These are phyloP conservation scores for Todiramphus saurophagus DNA, from an alignment of 2,113 vertebrate genomes.

Conservation along the genomic window DNA sequence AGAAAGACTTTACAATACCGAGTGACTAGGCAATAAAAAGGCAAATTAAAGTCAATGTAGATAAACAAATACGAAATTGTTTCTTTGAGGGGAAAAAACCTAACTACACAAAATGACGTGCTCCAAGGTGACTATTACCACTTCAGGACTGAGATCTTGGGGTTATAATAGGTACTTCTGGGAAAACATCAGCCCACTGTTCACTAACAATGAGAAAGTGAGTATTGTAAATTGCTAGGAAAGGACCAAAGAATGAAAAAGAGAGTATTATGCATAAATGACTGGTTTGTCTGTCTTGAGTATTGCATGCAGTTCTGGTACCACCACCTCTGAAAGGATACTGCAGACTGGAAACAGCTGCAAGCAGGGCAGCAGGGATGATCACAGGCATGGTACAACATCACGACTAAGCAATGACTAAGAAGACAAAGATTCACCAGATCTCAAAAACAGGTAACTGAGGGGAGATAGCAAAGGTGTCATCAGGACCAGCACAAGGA, in stretches of 20 bases:
- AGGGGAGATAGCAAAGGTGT: not conserved
- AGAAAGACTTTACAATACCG: not conserved
- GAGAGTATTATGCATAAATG: not conserved
- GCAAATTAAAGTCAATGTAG: not conserved
- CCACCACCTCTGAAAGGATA: not conserved
- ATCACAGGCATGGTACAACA: not conserved
- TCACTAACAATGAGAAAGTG: not conserved
- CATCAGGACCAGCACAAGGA: not conserved
- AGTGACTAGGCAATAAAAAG: constrained; percentile 1
- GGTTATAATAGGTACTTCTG: not conserved
- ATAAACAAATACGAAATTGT: not conserved
- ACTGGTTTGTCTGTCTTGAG: not conserved
- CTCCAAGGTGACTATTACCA: not conserved
- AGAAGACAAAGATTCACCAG: not conserved
- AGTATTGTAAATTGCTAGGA: not conserved
- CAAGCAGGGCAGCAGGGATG: not conserved
- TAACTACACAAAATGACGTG: not conserved
- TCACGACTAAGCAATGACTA: not conserved
- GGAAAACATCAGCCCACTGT: not conserved
- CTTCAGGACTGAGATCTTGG: not conserved
- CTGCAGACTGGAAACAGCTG: not conserved
- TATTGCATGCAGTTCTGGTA: not conserved
- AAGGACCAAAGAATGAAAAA: not conserved
- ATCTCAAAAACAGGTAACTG: not conserved
- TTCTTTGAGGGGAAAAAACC: not conserved